phyloP scores from a whole-genome alignment of 2,113 vertebrate genomes.

The Martes martes region DNA sequence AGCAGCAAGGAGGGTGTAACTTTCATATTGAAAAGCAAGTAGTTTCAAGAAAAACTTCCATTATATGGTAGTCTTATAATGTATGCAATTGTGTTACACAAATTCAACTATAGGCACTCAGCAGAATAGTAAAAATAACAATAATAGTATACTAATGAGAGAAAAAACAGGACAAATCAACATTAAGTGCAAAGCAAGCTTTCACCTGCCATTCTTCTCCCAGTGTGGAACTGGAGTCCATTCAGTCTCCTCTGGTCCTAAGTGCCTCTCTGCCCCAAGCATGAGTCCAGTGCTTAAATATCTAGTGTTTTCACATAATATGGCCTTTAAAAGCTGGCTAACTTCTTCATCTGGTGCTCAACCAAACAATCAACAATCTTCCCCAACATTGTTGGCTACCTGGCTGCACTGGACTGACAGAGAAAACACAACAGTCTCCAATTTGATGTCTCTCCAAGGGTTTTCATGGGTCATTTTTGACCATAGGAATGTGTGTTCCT shows the following conservation, averaged over 20 bases:
- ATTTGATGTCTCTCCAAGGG: no score
- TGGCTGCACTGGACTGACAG: not conserved
- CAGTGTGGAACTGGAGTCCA: accelerated
- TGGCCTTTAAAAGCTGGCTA: not conserved
- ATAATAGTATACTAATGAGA: not conserved
- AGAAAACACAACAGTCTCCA: not conserved
- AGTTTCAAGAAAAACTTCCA: not conserved
- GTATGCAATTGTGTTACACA: not conserved
- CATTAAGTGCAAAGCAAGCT: not conserved
- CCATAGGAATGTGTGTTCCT: not conserved
- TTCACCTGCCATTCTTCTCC: not conserved
- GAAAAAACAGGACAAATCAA: not conserved
- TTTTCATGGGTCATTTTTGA: not conserved
- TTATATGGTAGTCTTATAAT: not conserved
- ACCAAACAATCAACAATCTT: not conserved
- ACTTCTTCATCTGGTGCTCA: not conserved
- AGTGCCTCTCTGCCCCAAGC: not conserved
- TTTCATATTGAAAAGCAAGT: not conserved
- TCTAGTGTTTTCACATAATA: not conserved
- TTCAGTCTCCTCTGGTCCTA: not conserved
- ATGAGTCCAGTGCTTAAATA: not conserved
- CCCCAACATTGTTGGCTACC: not conserved
- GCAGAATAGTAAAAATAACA: not conserved
- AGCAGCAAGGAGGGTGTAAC: not conserved
- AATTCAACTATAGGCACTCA: not conserved